Base-by-base conservation (phyloP, 2,888 invertebrate species). In the Timema podura region DNA sequence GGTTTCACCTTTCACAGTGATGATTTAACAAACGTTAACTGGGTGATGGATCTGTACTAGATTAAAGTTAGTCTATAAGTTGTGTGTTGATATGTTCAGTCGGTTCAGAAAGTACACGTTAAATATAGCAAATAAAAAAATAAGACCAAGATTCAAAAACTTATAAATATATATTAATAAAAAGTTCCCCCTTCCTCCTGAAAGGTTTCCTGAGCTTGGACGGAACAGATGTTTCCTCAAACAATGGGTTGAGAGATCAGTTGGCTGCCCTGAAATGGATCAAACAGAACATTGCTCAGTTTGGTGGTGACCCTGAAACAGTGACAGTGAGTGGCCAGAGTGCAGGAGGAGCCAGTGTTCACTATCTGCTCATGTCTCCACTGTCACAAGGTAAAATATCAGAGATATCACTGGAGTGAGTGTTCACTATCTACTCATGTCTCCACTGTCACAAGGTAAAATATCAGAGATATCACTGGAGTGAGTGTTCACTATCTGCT, bases 181-280 rank as follows among this genome's bases (percentile, higher is more conserved):
- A 30, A 30, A 30, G 30, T 30, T 30, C 3, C 30, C 3, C 30
- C n/a, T n/a, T n/a, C 30, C 30, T 30, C 30, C 30, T 3, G 1
- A 44, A 30, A 61, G 30, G 61, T 0, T 61, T 61, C 61, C 44
- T 61, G 44, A 61, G 61, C 61, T 45, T 61, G 5, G 61, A 61
- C 5, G 61, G 61, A 6, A 44, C 61, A 30, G 61, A 61, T 45
- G 61, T 61, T 10, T 45, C 61, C 11, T 9, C 61, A 30, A 61
- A 61, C 30, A 61, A 61, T 13, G 61, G 61, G 11, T 13, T 61
- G 61, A 61, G 61, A 13, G 61, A 61, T 45, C 61, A 61, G 61
- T 45, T 45, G 44, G 44, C 30, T 6, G 61, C 61, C 10, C 61
- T 61, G 11, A 61, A 61, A 45, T 61, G 61, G 61, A 45, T 61